Conservation (phyloP, 2,113 vertebrate species). For the Xenus cinereus region DNA sequence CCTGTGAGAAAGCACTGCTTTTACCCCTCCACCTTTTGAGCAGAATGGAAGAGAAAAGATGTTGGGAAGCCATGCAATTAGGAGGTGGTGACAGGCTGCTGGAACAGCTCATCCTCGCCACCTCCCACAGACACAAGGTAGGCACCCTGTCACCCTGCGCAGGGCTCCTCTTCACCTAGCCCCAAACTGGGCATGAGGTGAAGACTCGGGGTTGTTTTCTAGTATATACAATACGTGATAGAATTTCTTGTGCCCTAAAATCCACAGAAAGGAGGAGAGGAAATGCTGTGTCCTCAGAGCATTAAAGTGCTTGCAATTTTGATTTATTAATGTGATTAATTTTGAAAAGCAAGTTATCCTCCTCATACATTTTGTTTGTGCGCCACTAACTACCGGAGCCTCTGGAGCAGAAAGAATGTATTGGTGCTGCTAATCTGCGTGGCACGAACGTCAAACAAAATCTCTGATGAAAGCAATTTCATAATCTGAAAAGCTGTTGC, state of each 20-base stretch:
- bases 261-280: not conserved
- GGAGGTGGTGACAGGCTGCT: not conserved
- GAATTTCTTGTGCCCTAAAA: not conserved
- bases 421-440: conserved; percentile 36
- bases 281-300: not conserved
- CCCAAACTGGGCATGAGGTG: not conserved
- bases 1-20: not conserved
- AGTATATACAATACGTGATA: not conserved
- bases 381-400: not conserved
- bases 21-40: not conserved
- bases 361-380: not conserved
- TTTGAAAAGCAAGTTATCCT: not conserved
- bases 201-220: not conserved
- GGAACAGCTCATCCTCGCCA: not conserved
- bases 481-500: conserved; percentile 65
- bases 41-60: not conserved
- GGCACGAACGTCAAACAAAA: conserved; percentile 51
- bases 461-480: conserved; percentile 51
- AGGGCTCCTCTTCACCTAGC: not conserved
- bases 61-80: not conserved
- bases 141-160: not conserved
- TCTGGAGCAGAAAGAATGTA: not conserved
- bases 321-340: not conserved
- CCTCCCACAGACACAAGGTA: not conserved
- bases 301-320: not conserved